Percentiles rank a stretch among this genome's conserved stretches.
These are phyloP conservation scores for Sebastes fasciatus DNA, from an alignment of 2,113 vertebrate species.

Conservation along the genomic window DNA sequence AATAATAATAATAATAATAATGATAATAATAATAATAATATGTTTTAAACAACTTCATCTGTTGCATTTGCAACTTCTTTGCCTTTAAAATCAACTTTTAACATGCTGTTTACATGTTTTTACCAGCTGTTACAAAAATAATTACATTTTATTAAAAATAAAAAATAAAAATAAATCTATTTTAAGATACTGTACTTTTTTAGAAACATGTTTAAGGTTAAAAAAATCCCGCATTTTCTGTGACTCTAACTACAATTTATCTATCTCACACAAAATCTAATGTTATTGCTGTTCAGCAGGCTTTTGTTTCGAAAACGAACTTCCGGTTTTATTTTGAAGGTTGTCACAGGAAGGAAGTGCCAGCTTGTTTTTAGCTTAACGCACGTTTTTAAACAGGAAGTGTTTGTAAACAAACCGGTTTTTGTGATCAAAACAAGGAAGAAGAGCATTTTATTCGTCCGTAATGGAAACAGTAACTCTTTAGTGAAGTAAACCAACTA, in stretches of 20 bases:
- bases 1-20: too few relatives aligned
- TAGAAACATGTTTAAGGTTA: background rate
- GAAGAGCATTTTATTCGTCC: too few relatives aligned
- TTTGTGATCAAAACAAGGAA: background rate
- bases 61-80: background rate
- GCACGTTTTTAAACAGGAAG: too few relatives aligned
- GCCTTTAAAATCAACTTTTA: background rate
- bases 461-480: background rate
- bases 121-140: background rate
- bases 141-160: background rate
- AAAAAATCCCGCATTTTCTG: background rate
- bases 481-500: background rate
- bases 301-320: background rate
- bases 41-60: too few relatives aligned
- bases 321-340: constrained; percentile 39
- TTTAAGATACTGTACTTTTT: too few relatives aligned
- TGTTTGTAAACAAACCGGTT: constrained; percentile 27
- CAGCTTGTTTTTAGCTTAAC: background rate
- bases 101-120: background rate
- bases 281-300: background rate
- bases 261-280: too few relatives aligned
- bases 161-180: too few relatives aligned
- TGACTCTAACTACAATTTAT: background rate
- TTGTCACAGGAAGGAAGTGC: constrained; percentile 1
- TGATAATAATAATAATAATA: too few relatives aligned